A percentile compares a stretch with the other conserved stretches of the same genome.
Evolutionary conservation across 2,797 vertebrate species (phyloP).

Genomic region (Phoebastria nigripes): DNA sequence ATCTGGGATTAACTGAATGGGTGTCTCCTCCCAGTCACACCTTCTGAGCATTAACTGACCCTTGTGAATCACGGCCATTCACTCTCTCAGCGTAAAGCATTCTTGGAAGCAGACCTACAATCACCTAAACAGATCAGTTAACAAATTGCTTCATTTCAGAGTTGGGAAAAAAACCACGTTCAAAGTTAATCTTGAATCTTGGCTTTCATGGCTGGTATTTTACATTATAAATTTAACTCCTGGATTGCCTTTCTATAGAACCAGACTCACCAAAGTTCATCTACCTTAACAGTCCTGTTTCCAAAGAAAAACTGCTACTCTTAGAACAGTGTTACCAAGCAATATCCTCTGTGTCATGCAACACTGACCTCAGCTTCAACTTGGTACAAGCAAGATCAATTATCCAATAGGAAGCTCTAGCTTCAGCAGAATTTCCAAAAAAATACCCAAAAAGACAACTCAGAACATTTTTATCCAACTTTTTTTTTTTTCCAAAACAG

Average conservation of each 20-base stretch:
- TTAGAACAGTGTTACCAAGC: neutral
- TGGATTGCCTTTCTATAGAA: neutral
- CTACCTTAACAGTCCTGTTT: neutral
- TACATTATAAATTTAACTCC: neutral
- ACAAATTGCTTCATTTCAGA: neutral
- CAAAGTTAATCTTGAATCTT: neutral
- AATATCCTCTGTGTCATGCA: neutral
- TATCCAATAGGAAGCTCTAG: neutral
- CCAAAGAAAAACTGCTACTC: neutral
- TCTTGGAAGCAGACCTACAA: neutral
- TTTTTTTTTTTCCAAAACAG: neutral
- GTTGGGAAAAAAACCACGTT: neutral
- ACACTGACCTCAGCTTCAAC: conserved; percentile 14
- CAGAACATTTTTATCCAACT: neutral
- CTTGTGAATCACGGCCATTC: neutral
- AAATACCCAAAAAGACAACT: neutral
- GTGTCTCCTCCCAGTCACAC: neutral
- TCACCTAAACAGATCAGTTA: neutral
- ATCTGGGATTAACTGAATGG: neutral
- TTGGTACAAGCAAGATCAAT: neutral
- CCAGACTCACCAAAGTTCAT: neutral
- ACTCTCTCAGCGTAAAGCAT: neutral
- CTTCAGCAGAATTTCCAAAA: neutral
- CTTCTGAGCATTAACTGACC: neutral
- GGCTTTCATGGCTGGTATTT: neutral